phyloP scores from a whole-genome alignment of 2,888 invertebrate species.

The Pyrrhia umbra region DNA sequence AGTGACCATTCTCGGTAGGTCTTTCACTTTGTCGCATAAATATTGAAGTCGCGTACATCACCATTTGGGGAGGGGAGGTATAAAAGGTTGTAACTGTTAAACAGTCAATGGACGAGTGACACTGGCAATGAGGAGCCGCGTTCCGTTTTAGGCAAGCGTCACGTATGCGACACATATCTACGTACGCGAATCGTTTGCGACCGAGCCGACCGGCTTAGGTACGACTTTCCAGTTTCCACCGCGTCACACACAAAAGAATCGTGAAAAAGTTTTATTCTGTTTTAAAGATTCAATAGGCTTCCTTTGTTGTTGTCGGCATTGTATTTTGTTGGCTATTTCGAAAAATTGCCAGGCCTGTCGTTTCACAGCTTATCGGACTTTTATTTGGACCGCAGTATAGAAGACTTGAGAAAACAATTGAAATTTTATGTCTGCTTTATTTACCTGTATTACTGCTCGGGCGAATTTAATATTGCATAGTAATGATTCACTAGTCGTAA shows the following conservation, averaged over 20 bases:
- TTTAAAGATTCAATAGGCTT: conserved; percentile 59
- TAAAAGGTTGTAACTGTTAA: conserved; percentile 86
- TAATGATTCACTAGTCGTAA: neutral
- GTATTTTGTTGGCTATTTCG: conserved; percentile 24
- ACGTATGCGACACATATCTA: conserved; percentile 80
- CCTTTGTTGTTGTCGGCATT: conserved; percentile 30
- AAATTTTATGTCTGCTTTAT: neutral
- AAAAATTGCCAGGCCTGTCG: conserved; percentile 11
- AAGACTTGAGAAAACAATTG: conserved; percentile 15
- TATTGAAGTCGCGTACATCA: conserved; percentile 80
- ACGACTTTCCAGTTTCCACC: conserved; percentile 87
- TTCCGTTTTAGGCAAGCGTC: conserved; percentile 81
- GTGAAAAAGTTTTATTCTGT: conserved; percentile 63
- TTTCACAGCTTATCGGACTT: conserved; percentile 13
- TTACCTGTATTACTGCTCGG: too few species aligned
- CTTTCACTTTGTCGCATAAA: conserved; percentile 82
- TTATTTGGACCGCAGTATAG: neutral
- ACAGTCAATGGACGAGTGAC: conserved; percentile 84
- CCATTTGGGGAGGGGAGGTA: conserved; percentile 77
- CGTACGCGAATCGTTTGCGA: conserved; percentile 78
- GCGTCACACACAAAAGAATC: conserved; percentile 76
- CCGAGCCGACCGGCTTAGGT: conserved; percentile 70
- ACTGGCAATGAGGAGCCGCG: conserved; percentile 83
- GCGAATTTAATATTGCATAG: neutral
- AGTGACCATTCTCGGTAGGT: conserved; percentile 64